phyloP scores from a whole-genome alignment of 2,797 vertebrate genomes.

The Lagorchestes hirsutus region DNA sequence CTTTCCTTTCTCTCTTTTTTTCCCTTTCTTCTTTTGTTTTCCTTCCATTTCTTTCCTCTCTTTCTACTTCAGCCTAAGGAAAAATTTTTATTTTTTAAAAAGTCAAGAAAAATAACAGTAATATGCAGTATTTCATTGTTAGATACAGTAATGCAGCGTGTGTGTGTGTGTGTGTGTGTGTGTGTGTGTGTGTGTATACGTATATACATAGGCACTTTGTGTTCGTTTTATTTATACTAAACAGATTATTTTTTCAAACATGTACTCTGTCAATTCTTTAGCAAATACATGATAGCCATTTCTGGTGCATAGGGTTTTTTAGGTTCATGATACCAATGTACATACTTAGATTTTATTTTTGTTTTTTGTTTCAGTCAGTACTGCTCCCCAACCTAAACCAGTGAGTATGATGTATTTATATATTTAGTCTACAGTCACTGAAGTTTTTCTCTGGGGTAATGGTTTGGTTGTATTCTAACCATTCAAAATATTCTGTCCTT shows the following conservation, averaged over 20 bases:
- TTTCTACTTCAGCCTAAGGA: background rate
- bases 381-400: slow-evolving; percentile 95
- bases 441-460: slow-evolving; percentile 33
- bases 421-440: slow-evolving; percentile 7
- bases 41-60: background rate
- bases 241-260: background rate
- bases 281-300: background rate
- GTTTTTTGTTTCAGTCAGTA: slow-evolving; percentile 92
- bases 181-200: no score
- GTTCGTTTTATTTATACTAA: background rate
- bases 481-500: slow-evolving; percentile 54
- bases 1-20: background rate
- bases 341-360: slow-evolving; percentile 48
- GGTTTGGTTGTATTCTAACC: slow-evolving; percentile 61
- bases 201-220: background rate
- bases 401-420: slow-evolving; percentile 87
- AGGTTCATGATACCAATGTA: background rate
- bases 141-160: background rate
- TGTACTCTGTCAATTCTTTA: background rate
- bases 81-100: background rate
- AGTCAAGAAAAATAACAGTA: background rate
- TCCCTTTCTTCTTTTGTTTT: background rate
- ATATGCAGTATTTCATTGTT: background rate
- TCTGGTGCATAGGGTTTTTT: background rate
- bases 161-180: background rate